These are phyloP conservation scores for Automeris io DNA, from an alignment of 2,888 invertebrate genomes.

Conservation along the genomic window DNA sequence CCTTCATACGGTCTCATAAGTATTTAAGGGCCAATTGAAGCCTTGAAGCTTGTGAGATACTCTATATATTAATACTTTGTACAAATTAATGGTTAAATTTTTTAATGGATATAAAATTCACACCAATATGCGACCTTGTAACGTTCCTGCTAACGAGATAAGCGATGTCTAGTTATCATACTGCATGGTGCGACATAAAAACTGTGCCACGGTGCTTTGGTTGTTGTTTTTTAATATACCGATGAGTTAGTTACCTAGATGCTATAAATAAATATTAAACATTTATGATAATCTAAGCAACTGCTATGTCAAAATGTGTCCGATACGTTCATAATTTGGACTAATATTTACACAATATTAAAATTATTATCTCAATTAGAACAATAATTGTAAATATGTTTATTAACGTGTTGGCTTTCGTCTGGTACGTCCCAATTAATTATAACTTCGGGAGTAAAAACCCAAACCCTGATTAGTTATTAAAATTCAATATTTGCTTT, in stretches of 20 bases:
- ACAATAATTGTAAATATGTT: neutral
- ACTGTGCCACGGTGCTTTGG: slow-evolving; percentile 71
- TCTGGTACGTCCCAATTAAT: neutral
- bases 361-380: neutral
- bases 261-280: slow-evolving; percentile 7
- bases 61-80: no score
- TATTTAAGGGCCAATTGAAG: no score
- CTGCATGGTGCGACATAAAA: slow-evolving; percentile 59
- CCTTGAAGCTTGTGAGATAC: no score
- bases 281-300: slow-evolving; percentile 17
- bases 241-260: slow-evolving; percentile 49
- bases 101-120: no score
- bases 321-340: neutral
- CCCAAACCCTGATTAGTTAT: slow-evolving; percentile 3
- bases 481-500: slow-evolving; percentile 14
- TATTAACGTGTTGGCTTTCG: neutral
- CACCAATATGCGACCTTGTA: no score
- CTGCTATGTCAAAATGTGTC: neutral
- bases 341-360: neutral
- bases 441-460: neutral
- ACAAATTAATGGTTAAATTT: no score
- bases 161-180: no score
- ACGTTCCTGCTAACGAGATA: no score
- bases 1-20: no score
- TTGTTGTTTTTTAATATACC: slow-evolving; percentile 64